Evolutionary conservation across 2,113 vertebrate genomes (phyloP).

Genomic region (Ia io): DNA sequence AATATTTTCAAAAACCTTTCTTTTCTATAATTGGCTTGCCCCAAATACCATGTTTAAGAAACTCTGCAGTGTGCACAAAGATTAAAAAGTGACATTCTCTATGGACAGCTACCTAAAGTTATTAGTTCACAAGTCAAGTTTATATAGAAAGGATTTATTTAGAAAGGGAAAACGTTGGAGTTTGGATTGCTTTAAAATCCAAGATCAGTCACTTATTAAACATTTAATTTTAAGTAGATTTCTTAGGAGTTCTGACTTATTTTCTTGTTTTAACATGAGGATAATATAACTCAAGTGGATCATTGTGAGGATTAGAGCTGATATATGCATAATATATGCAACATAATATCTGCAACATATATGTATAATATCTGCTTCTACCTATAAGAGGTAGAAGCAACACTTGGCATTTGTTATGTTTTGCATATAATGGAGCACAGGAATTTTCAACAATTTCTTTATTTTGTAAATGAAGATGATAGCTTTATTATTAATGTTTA

Average conservation of each 20-base stretch:
- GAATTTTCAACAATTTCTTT: neutral
- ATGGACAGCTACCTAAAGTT: neutral
- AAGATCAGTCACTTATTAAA: neutral
- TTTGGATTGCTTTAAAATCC: neutral
- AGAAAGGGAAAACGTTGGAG: neutral
- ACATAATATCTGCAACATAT: no score
- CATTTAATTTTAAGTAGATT: neutral
- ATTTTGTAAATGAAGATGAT: neutral
- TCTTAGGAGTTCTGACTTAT: neutral
- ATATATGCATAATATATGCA: neutral
- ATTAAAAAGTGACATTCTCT: neutral
- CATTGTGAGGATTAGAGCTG: neutral
- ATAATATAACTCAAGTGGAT: neutral
- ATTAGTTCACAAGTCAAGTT: neutral
- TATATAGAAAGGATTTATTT: neutral
- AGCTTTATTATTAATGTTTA: neutral
- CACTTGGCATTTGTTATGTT: neutral
- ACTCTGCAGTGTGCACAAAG: no score
- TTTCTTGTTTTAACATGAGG: neutral
- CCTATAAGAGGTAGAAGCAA: neutral
- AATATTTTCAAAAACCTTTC: neutral
- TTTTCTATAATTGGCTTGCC: neutral
- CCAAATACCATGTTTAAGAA: neutral
- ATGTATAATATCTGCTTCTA: neutral
- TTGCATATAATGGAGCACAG: neutral